Conservation (phyloP, 2,888 invertebrate genomes). For the Cataglyphis altisquamis region DNA sequence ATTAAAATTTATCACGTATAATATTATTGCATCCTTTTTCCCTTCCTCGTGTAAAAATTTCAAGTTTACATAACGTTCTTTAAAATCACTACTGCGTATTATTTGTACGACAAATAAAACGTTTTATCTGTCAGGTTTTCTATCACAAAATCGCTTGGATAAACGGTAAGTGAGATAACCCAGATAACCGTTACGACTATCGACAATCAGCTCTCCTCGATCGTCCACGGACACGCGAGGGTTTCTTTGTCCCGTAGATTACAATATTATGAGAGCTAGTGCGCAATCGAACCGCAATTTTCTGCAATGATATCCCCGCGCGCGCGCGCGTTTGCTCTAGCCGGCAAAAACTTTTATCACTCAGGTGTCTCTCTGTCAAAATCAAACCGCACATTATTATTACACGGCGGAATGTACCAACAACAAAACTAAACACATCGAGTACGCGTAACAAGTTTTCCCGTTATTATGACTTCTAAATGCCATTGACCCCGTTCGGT, state of each 20-base stretch:
- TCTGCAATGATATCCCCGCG: slow-evolving; percentile 60
- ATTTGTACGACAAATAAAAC: slow-evolving; percentile 5
- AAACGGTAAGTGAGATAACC: slow-evolving; percentile 53
- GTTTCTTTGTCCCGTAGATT: slow-evolving; percentile 71
- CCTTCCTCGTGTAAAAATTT: background rate
- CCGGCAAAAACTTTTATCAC: slow-evolving; percentile 61
- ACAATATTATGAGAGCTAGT: slow-evolving; percentile 65
- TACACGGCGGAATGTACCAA: slow-evolving; percentile 35
- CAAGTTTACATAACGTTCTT: background rate
- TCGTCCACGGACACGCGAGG: slow-evolving; percentile 63
- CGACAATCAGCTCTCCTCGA: slow-evolving; percentile 67
- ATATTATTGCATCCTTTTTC: background rate
- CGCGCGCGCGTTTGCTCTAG: background rate
- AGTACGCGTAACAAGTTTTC: slow-evolving; percentile 42
- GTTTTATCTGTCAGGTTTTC: slow-evolving; percentile 22
- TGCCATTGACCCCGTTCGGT: slow-evolving; percentile 37
- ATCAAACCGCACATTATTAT: slow-evolving; percentile 56
- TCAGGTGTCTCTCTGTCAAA: slow-evolving; percentile 71
- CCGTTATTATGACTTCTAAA: slow-evolving; percentile 44
- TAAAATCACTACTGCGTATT: background rate
- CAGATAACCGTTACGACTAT: slow-evolving; percentile 57
- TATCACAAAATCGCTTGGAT: slow-evolving; percentile 44
- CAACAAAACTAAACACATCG: slow-evolving; percentile 39
- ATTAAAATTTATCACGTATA: background rate
- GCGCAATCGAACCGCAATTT: slow-evolving; percentile 64